phyloP scores from a whole-genome alignment of 2,888 invertebrate species.

The Archaeoteleia sp. region DNA sequence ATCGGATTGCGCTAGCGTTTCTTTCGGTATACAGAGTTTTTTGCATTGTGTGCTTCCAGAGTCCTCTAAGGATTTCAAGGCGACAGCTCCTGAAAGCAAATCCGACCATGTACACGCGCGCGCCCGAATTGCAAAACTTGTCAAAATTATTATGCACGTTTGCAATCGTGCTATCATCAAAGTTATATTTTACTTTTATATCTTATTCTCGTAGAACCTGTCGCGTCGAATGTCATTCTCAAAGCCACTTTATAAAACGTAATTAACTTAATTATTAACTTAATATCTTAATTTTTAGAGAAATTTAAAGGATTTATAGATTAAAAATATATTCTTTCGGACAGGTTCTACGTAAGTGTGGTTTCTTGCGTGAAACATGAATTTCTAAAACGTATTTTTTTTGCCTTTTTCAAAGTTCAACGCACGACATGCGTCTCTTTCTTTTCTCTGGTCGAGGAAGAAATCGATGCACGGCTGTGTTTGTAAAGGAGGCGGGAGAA shows the following conservation, averaged over 20 bases:
- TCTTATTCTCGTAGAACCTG: no score
- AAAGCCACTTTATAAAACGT: no score
- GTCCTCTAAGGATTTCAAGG: slow-evolving; percentile 74
- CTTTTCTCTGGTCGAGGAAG: slow-evolving; percentile 36
- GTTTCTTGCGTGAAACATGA: no score
- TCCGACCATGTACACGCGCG: slow-evolving; percentile 69
- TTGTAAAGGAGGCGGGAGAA: slow-evolving; percentile 14
- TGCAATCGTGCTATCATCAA: no score
- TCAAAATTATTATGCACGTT: no score
- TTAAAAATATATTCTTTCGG: slow-evolving; percentile 28
- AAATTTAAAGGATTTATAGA: slow-evolving; percentile 20
- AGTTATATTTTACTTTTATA: no score
- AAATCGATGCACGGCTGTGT: slow-evolving; percentile 46
- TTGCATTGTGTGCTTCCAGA: slow-evolving; percentile 60
- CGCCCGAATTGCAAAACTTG: slow-evolving; percentile 14
- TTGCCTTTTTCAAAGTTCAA: slow-evolving; percentile 32
- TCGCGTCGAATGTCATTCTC: no score
- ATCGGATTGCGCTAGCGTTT: slow-evolving; percentile 71
- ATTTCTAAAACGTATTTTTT: slow-evolving; percentile 35
- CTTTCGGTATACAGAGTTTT: slow-evolving; percentile 56
- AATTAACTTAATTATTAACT: no score
- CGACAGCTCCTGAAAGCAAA: slow-evolving; percentile 75
- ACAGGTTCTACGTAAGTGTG: slow-evolving; percentile 22
- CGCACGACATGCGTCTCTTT: slow-evolving; percentile 38
- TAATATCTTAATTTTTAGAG: no score